Percentiles rank a stretch among this genome's conserved stretches.
phyloP scores from a whole-genome alignment of 2,888 invertebrate species.

The Mesoligia furuncula region DNA sequence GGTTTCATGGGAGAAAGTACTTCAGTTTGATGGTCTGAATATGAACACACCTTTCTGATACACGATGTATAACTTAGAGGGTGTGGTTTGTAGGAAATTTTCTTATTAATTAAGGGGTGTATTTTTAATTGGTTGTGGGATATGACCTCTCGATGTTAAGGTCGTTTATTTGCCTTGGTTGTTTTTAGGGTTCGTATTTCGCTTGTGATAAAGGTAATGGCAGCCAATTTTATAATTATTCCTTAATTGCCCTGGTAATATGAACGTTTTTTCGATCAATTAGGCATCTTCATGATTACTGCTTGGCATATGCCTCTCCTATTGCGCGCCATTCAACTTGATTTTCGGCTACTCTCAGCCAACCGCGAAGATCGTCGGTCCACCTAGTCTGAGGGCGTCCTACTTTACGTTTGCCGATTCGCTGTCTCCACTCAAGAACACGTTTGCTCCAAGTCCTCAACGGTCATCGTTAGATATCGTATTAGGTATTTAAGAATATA shows the following conservation, averaged over 20 bases:
- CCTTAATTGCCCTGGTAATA: too few relatives aligned
- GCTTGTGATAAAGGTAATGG: too few relatives aligned
- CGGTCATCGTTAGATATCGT: not conserved
- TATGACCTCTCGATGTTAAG: conserved; percentile 14
- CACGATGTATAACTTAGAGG: not conserved
- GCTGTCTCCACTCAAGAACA: not conserved
- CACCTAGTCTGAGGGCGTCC: too few relatives aligned
- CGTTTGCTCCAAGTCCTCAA: not conserved
- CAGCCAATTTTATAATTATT: not conserved
- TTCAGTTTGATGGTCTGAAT: not conserved
- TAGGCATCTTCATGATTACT: too few relatives aligned
- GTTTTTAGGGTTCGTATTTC: not conserved
- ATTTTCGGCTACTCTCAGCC: too few relatives aligned
- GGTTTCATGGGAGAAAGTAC: not conserved
- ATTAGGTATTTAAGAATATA: not conserved
- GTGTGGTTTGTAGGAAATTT: not conserved
- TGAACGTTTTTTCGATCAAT: not conserved
- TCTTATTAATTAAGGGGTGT: conserved; percentile 2
- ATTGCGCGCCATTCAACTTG: too few relatives aligned
- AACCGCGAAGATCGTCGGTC: too few relatives aligned
- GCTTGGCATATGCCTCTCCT: too few relatives aligned
- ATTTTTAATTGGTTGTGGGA: conserved; percentile 20
- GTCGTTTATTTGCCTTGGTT: not conserved
- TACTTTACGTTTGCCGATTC: not conserved
- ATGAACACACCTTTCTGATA: not conserved